Evolutionary conservation across 2,888 invertebrate genomes (phyloP), one percentile per base, ranked within the genome.

Genomic region (Pasiphila rectangulata): DNA sequence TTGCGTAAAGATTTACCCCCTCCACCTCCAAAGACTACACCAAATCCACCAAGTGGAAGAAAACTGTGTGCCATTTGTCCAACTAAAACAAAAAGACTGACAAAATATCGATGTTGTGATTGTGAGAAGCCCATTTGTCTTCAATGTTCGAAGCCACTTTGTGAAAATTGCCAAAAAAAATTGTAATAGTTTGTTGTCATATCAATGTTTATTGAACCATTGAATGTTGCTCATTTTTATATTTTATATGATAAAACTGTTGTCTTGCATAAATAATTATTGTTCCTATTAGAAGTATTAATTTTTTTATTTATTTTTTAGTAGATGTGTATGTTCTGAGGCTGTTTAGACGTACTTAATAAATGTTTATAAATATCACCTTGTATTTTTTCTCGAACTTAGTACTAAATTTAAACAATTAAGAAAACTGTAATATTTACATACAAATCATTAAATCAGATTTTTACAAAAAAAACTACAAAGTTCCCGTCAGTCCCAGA

Each of bases 1-100:
- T 47, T 56, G 37, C 50, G 47, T 6, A 46, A 51, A 13, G 43
- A 43, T 51, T 21, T 21, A 7, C 13, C 35, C 7, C 21, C 30
- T 17, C 30, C 30, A 9, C 30, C 30, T 17, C 30, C 30, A 30
- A 17, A 17, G 9, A 17, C 4, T 17, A 16, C 9, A 17, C 4
- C 30, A 16, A 17, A 9, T 17, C 30, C 30, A 30, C 7, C 17
- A 17, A 30, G 17, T 30, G 17, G 17, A 12, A 29, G 29, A 29
- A 21, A 21, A 21, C 13, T 29, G 5, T 29, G 29, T 13, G 4
- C 29, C 13, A 30, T 30, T 16, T 30, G 30, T 30, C 30, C 30
- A 30, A 16, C 30, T 16, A 30, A 9, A 29, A 4, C 29, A n/a
- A n/a, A n/a, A n/a, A n/a, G n/a, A n/a, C n/a, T n/a, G n/a, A n/a